Base-by-base conservation (phyloP, 2,113 vertebrate genomes). In the Misgurnus mizolepis region DNA sequence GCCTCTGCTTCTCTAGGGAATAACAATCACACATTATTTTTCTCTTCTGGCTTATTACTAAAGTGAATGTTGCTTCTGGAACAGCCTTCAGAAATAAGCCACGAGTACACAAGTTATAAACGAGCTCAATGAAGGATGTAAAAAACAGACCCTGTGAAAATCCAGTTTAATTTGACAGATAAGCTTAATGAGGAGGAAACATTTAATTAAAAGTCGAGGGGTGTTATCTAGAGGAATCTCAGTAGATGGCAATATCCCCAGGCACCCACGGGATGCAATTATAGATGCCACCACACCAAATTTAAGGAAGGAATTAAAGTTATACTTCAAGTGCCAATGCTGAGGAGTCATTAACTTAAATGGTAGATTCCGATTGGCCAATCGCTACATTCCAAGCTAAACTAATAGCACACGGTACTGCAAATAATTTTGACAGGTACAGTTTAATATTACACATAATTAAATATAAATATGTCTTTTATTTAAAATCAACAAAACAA, bases 101-200 rank as follows among this genome's bases (percentile, higher is more conserved):
- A 43, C 39, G 17, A 71, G 17, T 77, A 62, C 47, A 82, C 27
- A 66, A 45, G 43, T 75, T 49, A 64, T 64, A 62, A 62, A 75
- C 39, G 7, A 75, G 58, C 43, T 64, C 22, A 64, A 49, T 43
- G 56, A 64, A 64, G 22, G 41, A 7, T 75, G 58, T 39, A 22
- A 15, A 61, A 75, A 75, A 62, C 34, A 47, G 43, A 47, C 58
- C 41, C 43, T 34, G 27, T 10, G 45, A 12, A 61, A 74, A 39
- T 47, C n/a, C 55, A 73, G 58, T 49, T 75, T 75, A 75, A 64
- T 75, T 8, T 75, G 58, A 64, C 58, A 75, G 72, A 75, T 75
- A 72, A 64, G 41, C 17, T 5, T 71, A 80, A 80, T 64, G 58
- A 75, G 72, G 43, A 45, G 68, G 56, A 72, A 71, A 72, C 61